phyloP scores from a whole-genome alignment of 1,140 invertebrate genomes.

The Teleogryllus occipitalis region DNA sequence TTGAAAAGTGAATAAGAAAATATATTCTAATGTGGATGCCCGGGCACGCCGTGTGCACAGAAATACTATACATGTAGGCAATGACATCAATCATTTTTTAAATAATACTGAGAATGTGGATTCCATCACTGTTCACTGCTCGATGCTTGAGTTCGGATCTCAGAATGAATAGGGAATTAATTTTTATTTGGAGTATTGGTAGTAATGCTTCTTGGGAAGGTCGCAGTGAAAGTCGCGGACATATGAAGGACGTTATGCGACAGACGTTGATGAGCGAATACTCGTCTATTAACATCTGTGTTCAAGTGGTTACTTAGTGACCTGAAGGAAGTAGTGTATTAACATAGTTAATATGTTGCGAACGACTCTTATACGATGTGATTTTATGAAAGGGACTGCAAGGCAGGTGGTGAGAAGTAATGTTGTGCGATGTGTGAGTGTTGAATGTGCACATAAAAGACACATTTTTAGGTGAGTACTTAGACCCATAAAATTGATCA shows the following conservation, averaged over 20 bases:
- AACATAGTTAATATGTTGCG: constrained; percentile 46
- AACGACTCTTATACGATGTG: constrained; percentile 54
- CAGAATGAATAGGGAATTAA: no score
- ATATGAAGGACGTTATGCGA: neutral
- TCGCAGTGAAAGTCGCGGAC: neutral
- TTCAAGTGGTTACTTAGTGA: neutral
- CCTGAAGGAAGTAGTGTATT: neutral
- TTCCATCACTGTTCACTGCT: no score
- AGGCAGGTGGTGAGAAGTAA: constrained; percentile 47
- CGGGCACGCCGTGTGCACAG: no score
- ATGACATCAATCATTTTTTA: no score
- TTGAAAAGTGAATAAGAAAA: no score
- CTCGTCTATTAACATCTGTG: neutral
- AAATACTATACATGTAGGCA: no score
- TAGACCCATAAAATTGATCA: neutral
- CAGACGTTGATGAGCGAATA: neutral
- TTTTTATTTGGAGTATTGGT: neutral
- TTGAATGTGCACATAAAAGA: constrained; percentile 51
- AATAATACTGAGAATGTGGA: no score
- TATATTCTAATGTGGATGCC: no score
- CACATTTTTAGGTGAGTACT: constrained; percentile 48
- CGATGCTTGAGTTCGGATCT: no score
- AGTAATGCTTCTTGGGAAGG: neutral
- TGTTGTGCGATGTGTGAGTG: constrained; percentile 47
- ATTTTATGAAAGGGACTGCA: constrained; percentile 47